Base-by-base conservation (phyloP, 1,140 invertebrate genomes). In the Vollenhovia emeryi region DNA sequence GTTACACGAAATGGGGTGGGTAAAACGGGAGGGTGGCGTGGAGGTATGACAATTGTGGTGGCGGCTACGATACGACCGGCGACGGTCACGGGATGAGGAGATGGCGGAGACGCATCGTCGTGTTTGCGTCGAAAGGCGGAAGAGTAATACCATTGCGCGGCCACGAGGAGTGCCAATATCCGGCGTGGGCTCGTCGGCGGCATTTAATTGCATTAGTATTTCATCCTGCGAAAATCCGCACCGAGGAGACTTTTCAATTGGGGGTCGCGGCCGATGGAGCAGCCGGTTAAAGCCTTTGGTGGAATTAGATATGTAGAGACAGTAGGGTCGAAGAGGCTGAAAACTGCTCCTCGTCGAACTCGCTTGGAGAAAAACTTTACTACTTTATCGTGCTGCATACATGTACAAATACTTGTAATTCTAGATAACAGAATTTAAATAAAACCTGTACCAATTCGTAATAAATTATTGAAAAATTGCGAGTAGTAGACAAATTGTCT, bases 201-300 rank as follows among this genome's bases (percentile, higher is more conserved):
- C 85, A 86, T 93, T 93, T 93, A 94, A 94, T 94, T 93, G 92
- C 92, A 84, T 94, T 94, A 94, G 91, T 94, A 94, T 93, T 93
- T 93, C 90, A 93, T 93, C 87, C n/a, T n/a, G 87, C 85, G 57
- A 76, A 52, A 86, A 59, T 87, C 57, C 50, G 50, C 21, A 71
- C 66, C 79, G 3, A 55, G 59, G 60, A 18, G 87, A 79, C 89
- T 87, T 89, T 89, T 89, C 87, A 79, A 82, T 79, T 79, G 80
- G 55, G 60, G 60, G 18, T 57, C 24, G 43, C 73, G 33, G 27
- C 15, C 8, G 48, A 27, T 55, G 21, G 59, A 69, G 43, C 43
- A 33, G 75, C 13, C 59, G 21, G 57, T 21, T 27, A 24, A 55
- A 40, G n/a, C 7, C 45, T 7, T 59, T 27, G 24, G 3, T 33